Base-by-base conservation (phyloP, 2,113 vertebrate species). In the Hassar affinis region DNA sequence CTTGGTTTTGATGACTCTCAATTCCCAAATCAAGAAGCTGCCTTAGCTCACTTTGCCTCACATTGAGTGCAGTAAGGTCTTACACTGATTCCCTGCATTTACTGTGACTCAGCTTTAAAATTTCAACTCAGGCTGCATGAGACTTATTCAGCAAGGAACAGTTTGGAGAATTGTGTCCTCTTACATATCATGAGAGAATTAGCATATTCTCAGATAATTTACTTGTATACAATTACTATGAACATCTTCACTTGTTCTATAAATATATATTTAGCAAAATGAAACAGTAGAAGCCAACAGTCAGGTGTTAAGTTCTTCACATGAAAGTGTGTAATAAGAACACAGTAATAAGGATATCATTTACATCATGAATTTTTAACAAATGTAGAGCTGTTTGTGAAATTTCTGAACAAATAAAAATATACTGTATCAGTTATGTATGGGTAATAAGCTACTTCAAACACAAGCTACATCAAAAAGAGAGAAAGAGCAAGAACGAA, bases 21-120 rank as follows among this genome's bases (percentile, higher is more conserved):
- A 27, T 85, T 88, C 54, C 45, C 78, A 86, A 85, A 83, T 62
- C 69, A 77, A 14, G 54, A 71, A 83, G 77, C 51, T 64, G 22
- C 52, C 77, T 88, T 30, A 78, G 18, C 38, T 25, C 30, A 69
- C 30, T 66, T 35, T n/a, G 15, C 25, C 51, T 84, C 61, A 83
- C 64, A 85, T 45, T 38, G 11, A 15, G 61, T 45, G 71, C 78
- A 76, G 54, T n/a, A 47, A 45, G 27, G 25, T 64, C 54, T 72
- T 72, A 83, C 49, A 82, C 66, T 82, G 81, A 85, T 78, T 78
- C 59, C 17, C 76, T 52, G 64, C 52, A 56, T 51, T 54, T 77
- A 61, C 59, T 62, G 61, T 78, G 84, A 87, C 66, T 82, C 82
- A 85, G 76, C 84, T 59, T 83, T 49, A 72, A 64, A 72, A 52